Base-by-base conservation (phyloP, 1,140 invertebrate species). In the Lucilia cuprina region DNA sequence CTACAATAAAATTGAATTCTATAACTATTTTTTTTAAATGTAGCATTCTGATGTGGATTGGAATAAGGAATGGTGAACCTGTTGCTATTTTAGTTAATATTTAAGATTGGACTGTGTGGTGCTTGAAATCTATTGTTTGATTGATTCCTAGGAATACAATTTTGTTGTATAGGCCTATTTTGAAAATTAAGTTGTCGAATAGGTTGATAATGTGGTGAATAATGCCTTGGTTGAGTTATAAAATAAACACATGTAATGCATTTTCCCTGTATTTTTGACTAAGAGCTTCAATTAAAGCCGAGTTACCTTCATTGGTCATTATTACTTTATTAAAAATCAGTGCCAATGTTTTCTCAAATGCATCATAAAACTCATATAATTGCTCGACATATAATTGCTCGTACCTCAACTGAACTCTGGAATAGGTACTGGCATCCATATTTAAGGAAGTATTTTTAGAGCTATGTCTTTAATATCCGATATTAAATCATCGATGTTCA, bases 301-400 rank as follows among this genome's bases (percentile, higher is more conserved):
- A 85, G 83, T 30, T 82, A n/a, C n/a, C n/a, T n/a, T n/a, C 25
- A 30, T 30, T 30, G 25, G 25, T 85, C 17, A 74, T 77, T 30
- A 30, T 30, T 30, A 30, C 25, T 75, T 85, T 85, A 74, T 83
- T 86, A 74, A 41, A 82, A 19, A 86, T 82, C 5, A 86, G 82
- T 13, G 85, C 84, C 5, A 85, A 74, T 55, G 85, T 78, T 82
- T 78, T 70, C 13, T 84, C 84, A 7, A 85, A 82, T n/a, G 83
- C 60, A 19, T 86, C 84, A 49, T 85, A 85, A 41, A 78, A 84
- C 34, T 84, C 5, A 10, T n/a, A 84, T 25, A 25, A 84, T n/a
- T 50, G 83, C 65, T 80, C 10, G 35, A 82, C 30, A 87, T 30
- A 19, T 60, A 86, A 83, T 34, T 84, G 65, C 47, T 86, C 85